Percentiles rank a stretch among this genome's conserved stretches.
These are phyloP conservation scores for Ranitomeya imitator DNA, from an alignment of 2,113 vertebrate species.

Conservation along the genomic window DNA sequence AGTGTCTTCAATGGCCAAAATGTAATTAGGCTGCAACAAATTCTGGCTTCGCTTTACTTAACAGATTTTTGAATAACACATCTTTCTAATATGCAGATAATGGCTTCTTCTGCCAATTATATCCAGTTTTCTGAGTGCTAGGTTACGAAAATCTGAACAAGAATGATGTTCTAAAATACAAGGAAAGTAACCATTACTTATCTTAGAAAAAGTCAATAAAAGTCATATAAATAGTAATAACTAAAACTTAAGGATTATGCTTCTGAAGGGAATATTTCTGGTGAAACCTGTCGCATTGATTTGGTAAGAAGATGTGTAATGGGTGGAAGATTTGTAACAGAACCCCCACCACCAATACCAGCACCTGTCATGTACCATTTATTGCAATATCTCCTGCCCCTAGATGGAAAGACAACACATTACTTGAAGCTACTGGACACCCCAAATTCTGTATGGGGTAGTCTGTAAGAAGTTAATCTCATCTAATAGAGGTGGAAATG, in stretches of 20 bases:
- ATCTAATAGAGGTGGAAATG: background rate
- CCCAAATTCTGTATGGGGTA: background rate
- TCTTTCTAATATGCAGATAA: background rate
- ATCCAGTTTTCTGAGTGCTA: background rate
- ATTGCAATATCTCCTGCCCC: no score
- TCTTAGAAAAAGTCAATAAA: background rate
- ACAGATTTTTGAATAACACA: constrained; percentile 1
- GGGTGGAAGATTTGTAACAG: no score
- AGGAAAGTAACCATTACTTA: background rate
- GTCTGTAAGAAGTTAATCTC: background rate
- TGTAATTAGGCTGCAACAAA: background rate
- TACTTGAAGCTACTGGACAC: background rate
- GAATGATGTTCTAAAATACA: background rate
- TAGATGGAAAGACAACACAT: background rate
- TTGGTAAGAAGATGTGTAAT: no score
- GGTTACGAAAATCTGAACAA: background rate
- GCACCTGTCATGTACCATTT: no score
- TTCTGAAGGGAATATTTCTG: no score
- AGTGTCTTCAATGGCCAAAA: background rate
- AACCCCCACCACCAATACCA: no score
- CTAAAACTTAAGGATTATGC: background rate
- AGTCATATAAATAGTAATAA: background rate
- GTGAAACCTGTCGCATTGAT: no score
- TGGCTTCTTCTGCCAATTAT: background rate
- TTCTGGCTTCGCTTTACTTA: background rate